Conservation (phyloP, 2,113 vertebrate species). For the Caranx melampygus region DNA sequence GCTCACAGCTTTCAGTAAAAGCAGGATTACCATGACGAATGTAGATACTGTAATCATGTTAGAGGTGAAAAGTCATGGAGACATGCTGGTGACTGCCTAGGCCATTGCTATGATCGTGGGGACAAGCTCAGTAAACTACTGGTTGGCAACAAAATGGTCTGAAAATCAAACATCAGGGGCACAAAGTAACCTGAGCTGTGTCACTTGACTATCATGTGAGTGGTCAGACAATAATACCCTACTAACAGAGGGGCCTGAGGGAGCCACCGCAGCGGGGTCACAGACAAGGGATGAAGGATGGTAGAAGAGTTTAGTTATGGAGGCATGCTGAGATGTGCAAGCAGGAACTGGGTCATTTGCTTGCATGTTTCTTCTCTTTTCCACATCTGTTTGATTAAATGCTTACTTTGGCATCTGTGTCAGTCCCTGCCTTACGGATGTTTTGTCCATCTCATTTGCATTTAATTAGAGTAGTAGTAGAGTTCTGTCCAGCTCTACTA, state of each 20-base stretch:
- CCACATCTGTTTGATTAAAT: neutral
- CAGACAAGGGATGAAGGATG: neutral
- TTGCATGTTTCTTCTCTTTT: neutral
- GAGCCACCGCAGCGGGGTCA: slow-evolving; percentile 32
- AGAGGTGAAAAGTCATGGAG: neutral
- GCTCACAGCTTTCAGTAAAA: neutral
- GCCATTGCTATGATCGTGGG: neutral
- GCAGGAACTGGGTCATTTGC: neutral
- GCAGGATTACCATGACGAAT: neutral
- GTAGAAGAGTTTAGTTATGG: slow-evolving; percentile 11
- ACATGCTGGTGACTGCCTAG: neutral
- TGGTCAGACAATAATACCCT: slow-evolving; percentile 28
- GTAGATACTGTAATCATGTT: neutral
- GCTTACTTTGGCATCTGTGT: neutral
- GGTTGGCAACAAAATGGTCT: neutral
- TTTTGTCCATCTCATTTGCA: neutral
- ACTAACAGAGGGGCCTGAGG: slow-evolving; percentile 1
- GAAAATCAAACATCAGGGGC: slow-evolving; percentile 25
- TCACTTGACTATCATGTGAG: slow-evolving; percentile 65
- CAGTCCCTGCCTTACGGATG: neutral
- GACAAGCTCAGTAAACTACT: neutral
- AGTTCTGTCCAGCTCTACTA: too few relatives aligned
- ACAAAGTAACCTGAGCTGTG: slow-evolving; percentile 43
- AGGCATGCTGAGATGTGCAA: slow-evolving; percentile 13
- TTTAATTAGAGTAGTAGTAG: neutral